phyloP scores from a whole-genome alignment of 2,113 vertebrate genomes.

The Ceyx melanurus region DNA sequence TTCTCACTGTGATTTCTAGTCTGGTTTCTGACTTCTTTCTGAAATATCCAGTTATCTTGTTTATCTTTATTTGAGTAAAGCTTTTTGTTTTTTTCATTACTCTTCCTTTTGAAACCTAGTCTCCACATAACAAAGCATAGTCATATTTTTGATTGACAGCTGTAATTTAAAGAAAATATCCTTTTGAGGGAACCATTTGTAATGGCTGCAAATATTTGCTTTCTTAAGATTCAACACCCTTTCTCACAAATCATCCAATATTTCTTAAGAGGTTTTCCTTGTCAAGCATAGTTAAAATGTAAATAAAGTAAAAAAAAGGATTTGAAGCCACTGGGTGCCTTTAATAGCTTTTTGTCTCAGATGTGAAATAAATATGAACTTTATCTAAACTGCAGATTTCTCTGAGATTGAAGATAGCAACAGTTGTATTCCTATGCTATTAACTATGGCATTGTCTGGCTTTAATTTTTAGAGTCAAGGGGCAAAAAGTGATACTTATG shows the following conservation, averaged over 20 bases:
- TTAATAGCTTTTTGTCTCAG: conserved; percentile 66
- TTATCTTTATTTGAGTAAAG: not conserved
- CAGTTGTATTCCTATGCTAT: conserved; percentile 16
- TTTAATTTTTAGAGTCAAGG: conserved; percentile 66
- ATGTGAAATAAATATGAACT: conserved; percentile 50
- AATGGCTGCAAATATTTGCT: conserved; percentile 28
- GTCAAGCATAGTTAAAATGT: conserved; percentile 70
- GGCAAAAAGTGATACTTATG: conserved; percentile 51
- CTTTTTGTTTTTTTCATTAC: not conserved
- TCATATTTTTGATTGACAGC: conserved; percentile 30
- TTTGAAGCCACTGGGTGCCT: conserved; percentile 53
- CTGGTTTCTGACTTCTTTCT: not conserved
- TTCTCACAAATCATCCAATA: conserved; percentile 51
- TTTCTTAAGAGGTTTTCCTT: conserved; percentile 68
- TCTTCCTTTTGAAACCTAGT: not conserved
- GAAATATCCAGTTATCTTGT: not conserved
- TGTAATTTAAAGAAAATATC: conserved; percentile 46
- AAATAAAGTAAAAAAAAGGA: conserved; percentile 75
- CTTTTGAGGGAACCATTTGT: conserved; percentile 39
- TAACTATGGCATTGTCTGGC: conserved; percentile 4
- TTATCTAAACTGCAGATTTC: conserved; percentile 32
- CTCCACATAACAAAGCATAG: conserved; percentile 4
- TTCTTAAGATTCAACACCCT: conserved; percentile 55
- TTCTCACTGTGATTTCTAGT: not conserved
- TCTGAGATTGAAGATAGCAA: conserved; percentile 17